These are phyloP conservation scores for Hypercompe scribonia DNA, from an alignment of 2,888 invertebrate species.

Conservation along the genomic window DNA sequence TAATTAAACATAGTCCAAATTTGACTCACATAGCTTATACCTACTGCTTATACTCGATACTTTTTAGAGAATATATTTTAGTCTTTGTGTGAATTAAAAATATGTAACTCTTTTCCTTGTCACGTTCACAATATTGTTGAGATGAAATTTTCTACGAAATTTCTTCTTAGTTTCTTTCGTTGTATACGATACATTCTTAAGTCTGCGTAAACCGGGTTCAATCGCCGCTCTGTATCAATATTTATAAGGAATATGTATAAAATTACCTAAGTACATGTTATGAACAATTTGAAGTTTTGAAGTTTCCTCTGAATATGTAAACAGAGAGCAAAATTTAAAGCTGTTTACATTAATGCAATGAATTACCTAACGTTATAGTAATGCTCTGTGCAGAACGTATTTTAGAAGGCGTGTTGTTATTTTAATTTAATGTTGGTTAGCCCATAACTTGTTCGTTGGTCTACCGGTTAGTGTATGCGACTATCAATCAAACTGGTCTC, in stretches of 20 bases:
- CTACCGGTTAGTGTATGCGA: no score
- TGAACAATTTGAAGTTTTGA: not conserved
- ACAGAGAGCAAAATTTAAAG: not conserved
- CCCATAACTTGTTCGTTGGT: no score
- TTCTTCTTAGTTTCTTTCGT: no score
- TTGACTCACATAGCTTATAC: not conserved
- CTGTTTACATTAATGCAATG: not conserved
- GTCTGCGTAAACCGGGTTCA: not conserved
- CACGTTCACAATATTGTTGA: not conserved
- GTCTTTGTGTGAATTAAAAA: not conserved
- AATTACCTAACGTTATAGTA: not conserved
- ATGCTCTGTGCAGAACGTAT: not conserved
- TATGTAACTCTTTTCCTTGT: no score
- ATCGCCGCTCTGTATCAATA: no score
- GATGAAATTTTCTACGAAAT: no score
- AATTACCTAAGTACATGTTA: no score
- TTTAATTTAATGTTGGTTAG: not conserved
- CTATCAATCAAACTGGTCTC: no score
- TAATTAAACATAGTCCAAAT: no score
- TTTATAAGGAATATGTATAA: no score
- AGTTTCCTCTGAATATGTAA: not conserved
- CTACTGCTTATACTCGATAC: no score
- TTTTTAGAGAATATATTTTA: not conserved
- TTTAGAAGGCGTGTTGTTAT: not conserved
- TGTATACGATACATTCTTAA: no score